phyloP scores from a whole-genome alignment of 2,888 invertebrate genomes.

The Coecobrya sp. region DNA sequence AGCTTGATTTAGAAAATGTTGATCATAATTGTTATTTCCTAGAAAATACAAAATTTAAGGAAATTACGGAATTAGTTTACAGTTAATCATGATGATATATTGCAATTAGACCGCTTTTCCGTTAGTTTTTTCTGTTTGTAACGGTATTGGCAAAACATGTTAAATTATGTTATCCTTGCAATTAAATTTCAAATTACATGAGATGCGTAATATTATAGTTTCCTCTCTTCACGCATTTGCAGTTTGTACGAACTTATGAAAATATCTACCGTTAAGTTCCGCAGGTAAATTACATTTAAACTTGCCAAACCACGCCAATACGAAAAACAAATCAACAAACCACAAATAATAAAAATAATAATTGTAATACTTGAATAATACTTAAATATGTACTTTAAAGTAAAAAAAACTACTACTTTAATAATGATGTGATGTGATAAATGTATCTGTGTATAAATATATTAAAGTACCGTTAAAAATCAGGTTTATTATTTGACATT shows the following conservation, averaged over 20 bases:
- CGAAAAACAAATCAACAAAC: conserved; percentile 22
- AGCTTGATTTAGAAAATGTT: too few relatives aligned
- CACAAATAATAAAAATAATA: neutral
- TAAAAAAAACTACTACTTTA: neutral
- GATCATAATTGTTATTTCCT: too few relatives aligned
- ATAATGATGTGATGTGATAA: conserved; percentile 31
- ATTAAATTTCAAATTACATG: too few relatives aligned
- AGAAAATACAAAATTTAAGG: too few relatives aligned
- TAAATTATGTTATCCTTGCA: too few relatives aligned
- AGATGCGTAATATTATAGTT: neutral
- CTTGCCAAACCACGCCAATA: conserved; percentile 28
- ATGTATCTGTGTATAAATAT: conserved; percentile 26
- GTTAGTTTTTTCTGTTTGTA: too few relatives aligned
- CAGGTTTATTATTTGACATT: neutral
- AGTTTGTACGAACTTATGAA: conserved; percentile 7
- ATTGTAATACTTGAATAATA: neutral
- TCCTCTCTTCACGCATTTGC: neutral
- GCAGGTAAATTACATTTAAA: neutral
- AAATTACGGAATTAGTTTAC: too few relatives aligned
- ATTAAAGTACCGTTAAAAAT: neutral
- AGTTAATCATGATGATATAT: too few relatives aligned
- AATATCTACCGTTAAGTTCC: neutral
- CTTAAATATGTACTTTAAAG: neutral
- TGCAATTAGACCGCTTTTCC: too few relatives aligned
- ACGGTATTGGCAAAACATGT: too few relatives aligned